Base-by-base conservation (phyloP, 1,140 invertebrate genomes). In the Drosophila truncata region DNA sequence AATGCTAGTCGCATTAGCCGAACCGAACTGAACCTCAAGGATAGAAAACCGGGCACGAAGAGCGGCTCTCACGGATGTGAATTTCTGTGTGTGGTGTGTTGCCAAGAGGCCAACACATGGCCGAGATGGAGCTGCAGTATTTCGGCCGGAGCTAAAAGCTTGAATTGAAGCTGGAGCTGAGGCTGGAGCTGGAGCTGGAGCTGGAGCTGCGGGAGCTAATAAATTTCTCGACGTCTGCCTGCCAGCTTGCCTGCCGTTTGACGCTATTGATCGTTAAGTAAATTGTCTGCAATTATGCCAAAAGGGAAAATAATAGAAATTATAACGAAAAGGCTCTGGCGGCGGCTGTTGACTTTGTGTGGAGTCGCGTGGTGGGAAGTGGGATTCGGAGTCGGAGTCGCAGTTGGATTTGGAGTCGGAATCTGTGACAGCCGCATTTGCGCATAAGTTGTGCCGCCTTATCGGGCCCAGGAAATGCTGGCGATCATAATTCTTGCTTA, bases 271-370 rank as follows among this genome's bases (percentile, higher is more conserved):
- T 90, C 85, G 85, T 90, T 90, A 90, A 90, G 85, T 90, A 90
- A 90, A 90, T 90, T 90, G 85, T 90, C 85, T 85, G 85, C 85
- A 90, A 90, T 90, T 90, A 90, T 90, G 85, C 85, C 85, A 90
- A 90, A 90, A 90, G 85, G 85, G 85, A 90, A 90, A 90, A 90
- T 90, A 91, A 91, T 90, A 90, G 85, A 90, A 90, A 90, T 90
- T 90, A 90, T 90, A 90, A 90, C 85, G 81, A 90, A 88, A 90
- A 81, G 64, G 80, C 74, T 78, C 44, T 59, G 76, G 76, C 76
- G 74, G 70, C 65, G 63, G 67, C 78, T 87, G 83, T 88, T 88
- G 85, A 85, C 81, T 88, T 88, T 78, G 61, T 46, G 62, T 63
- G 72, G 33, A 54, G 52, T 54, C 52, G 20, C 52, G 14, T 54